phyloP scores from a whole-genome alignment of 2,113 vertebrate species.

The Podocnemis expansa region DNA sequence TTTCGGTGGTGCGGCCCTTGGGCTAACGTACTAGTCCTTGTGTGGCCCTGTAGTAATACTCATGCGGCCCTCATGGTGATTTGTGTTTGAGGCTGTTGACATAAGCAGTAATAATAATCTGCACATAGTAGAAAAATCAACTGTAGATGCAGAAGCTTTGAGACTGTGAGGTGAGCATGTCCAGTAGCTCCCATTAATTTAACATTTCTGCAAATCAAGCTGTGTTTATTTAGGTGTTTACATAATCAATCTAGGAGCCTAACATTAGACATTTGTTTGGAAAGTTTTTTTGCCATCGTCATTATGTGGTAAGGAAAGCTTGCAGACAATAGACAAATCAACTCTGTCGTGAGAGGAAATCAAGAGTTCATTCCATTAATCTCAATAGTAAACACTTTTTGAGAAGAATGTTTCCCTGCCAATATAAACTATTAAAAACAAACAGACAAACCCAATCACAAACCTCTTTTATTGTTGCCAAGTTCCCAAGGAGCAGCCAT shows the following conservation, averaged over 20 bases:
- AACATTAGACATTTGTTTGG: neutral
- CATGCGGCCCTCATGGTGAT: too few species aligned
- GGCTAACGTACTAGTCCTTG: too few species aligned
- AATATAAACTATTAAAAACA: neutral
- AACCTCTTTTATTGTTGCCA: neutral
- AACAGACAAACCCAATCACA: neutral
- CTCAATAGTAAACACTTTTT: neutral
- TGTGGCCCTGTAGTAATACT: too few species aligned
- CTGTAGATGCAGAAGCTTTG: fast-evolving
- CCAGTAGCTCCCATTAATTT: neutral
- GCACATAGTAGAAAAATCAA: neutral
- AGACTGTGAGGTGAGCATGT: neutral
- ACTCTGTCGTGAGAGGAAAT: neutral
- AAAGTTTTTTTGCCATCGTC: neutral
- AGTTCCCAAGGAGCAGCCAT: too few species aligned
- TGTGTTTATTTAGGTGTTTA: neutral
- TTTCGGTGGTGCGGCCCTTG: too few species aligned
- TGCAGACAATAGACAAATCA: neutral
- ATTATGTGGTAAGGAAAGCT: neutral
- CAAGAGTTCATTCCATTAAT: neutral
- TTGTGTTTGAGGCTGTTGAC: too few species aligned
- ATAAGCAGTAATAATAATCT: neutral
- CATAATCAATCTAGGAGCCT: neutral
- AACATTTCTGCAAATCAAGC: neutral
- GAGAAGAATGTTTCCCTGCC: neutral